phyloP scores from a whole-genome alignment of 2,888 invertebrate genomes.

The Esperia sulphurella region DNA sequence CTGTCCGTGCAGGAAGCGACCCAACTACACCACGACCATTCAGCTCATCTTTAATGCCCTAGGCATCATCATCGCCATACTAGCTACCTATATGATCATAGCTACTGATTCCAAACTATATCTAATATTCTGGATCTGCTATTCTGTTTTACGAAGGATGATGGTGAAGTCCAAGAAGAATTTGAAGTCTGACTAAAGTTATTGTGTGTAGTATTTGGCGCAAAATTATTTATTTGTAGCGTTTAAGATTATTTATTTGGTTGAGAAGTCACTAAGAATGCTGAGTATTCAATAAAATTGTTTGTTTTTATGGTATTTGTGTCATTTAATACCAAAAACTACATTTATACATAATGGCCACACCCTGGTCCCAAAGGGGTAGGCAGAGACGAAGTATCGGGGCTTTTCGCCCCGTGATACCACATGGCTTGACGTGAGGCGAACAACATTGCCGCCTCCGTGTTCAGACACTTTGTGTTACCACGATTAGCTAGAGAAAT shows the following conservation, averaged over 20 bases:
- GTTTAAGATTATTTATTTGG: slow-evolving; percentile 27
- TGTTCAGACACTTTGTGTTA: too few relatives aligned
- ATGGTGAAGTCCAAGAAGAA: slow-evolving; percentile 36
- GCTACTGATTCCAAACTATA: slow-evolving; percentile 60
- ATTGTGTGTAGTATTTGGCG: slow-evolving; percentile 10
- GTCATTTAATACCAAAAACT: too few relatives aligned
- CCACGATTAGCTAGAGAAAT: too few relatives aligned
- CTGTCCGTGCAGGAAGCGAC: slow-evolving; percentile 37
- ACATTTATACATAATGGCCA: too few relatives aligned
- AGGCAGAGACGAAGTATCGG: too few relatives aligned
- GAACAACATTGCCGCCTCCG: too few relatives aligned
- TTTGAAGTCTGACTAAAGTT: slow-evolving; percentile 38
- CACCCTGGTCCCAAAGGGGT: too few relatives aligned
- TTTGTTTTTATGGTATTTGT: slow-evolving; percentile 12
- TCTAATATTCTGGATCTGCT: slow-evolving; percentile 61
- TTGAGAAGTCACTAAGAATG: slow-evolving; percentile 18
- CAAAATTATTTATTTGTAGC: slow-evolving; percentile 21
- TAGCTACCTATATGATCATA: slow-evolving; percentile 59
- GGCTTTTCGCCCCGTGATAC: too few relatives aligned
- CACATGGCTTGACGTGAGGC: too few relatives aligned
- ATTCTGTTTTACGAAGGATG: slow-evolving; percentile 56
- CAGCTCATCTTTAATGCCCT: slow-evolving; percentile 42
- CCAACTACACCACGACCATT: slow-evolving; percentile 13
- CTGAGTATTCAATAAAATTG: slow-evolving; percentile 18
- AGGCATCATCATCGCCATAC: slow-evolving; percentile 53